Evolutionary conservation across 2,797 vertebrate species (phyloP), one percentile per base, ranked within the genome.

Genomic region (Alcedo quadribrachys): DNA sequence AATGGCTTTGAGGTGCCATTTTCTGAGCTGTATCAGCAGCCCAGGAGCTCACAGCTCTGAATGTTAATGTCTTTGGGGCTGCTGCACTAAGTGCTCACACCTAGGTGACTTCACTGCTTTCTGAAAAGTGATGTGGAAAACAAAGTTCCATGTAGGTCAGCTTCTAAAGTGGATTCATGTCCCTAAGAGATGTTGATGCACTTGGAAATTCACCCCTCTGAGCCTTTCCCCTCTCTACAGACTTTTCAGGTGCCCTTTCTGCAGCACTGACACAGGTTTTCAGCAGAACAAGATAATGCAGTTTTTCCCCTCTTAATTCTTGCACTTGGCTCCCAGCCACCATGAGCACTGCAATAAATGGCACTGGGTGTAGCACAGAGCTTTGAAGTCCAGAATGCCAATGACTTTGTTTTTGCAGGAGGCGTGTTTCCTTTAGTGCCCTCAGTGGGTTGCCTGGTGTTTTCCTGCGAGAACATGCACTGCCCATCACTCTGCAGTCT

Each of bases 381-480:
- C 90, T 95, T 82, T 94, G 92, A 93, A 89, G 75, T 24, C 18
- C 60, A 17, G 48, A 73, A 73, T 48, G 50, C 45, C 69, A 15
- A 22, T 5, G 53, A 15, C 15, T 92, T 80, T 90, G 85, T 92
- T 93, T 87, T 62, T 42, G 15, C 58, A 62, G 75, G 48, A 81
- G 76, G 48, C 17, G 2, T 1, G 7, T 83, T 87, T 71, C 91
- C 80, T 77, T 71, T 80, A 8, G 14, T 22, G 85, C 80, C 17
- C 7, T 65, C 27, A 8, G 15, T 8, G 66, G 35, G 22, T 30
- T 78, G 75, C 62, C 40, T 43, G 62, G 65, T 1, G 21, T 57
- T 60, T 71, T 75, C 91, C 87, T 50, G 73, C 8, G 8, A 20
- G 61, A 8, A 6, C 40, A 22, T 0, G 12, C 46, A 13, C 42